These are phyloP conservation scores for Theristicus caerulescens DNA, from an alignment of 2,113 vertebrate genomes.

Conservation along the genomic window DNA sequence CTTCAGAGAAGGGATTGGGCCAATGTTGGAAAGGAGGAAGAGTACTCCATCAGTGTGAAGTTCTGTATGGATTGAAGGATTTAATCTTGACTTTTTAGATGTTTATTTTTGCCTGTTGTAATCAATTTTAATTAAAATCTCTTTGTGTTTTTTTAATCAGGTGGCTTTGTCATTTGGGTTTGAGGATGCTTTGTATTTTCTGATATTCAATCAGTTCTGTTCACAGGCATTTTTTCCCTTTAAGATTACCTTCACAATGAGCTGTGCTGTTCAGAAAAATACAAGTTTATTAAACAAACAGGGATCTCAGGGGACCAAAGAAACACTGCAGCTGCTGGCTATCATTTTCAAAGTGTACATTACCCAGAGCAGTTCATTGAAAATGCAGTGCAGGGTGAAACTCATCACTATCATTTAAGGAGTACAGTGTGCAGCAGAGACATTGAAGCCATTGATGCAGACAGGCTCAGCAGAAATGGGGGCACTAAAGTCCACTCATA, in stretches of 20 bases:
- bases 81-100: slow-evolving; percentile 16
- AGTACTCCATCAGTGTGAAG: not conserved
- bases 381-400: not conserved
- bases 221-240: not conserved
- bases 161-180: not conserved
- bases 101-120: not conserved
- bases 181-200: slow-evolving; percentile 1
- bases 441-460: not conserved
- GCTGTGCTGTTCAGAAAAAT: slow-evolving; percentile 1
- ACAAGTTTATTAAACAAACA: slow-evolving; percentile 25
- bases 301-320: not conserved
- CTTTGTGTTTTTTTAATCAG: not conserved
- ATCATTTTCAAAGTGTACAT: not conserved
- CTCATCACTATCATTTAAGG: not conserved
- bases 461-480: not conserved
- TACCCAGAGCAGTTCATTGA: not conserved
- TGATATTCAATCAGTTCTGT: slow-evolving; percentile 21
- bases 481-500: not conserved
- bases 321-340: slow-evolving; percentile 9
- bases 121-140: slow-evolving; percentile 36
- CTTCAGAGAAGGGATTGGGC: not conserved
- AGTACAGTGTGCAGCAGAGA: not conserved
- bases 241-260: not conserved
- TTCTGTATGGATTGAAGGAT: not conserved
- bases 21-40: not conserved